phyloP scores from a whole-genome alignment of 2,888 invertebrate species.

The Julus scanicus region DNA sequence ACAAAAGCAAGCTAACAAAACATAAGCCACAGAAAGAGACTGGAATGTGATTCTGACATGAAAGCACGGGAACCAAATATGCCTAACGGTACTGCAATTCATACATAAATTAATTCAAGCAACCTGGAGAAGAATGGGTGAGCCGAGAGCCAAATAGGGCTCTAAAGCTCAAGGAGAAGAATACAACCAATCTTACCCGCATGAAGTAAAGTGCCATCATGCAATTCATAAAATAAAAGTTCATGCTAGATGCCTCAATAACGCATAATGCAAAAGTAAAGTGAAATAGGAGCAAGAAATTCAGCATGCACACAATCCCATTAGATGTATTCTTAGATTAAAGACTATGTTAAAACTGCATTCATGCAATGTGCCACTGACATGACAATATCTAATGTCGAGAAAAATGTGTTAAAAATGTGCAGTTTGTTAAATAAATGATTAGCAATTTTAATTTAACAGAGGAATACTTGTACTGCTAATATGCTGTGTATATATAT shows the following conservation, averaged over 20 bases:
- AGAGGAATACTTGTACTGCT: too few relatives aligned
- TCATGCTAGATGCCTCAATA: not conserved
- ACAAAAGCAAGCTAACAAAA: not conserved
- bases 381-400: too few relatives aligned
- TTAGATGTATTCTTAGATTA: not conserved
- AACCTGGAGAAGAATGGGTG: too few relatives aligned
- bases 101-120: too few relatives aligned
- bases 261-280: not conserved
- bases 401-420: too few relatives aligned
- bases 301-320: not conserved
- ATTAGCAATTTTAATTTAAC: too few relatives aligned
- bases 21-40: not conserved
- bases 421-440: too few relatives aligned
- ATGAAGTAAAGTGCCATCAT: not conserved
- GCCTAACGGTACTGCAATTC: not conserved
- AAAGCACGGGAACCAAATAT: not conserved
- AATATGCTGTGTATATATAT: too few relatives aligned
- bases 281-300: not conserved
- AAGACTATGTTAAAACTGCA: not conserved
- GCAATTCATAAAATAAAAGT: not conserved
- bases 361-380: too few relatives aligned
- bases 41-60: constrained; percentile 2
- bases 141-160: too few relatives aligned
- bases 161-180: not conserved
- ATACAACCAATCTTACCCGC: not conserved